Base-by-base conservation (phyloP, 2,797 vertebrate species). In the Aratinga solstitialis region DNA sequence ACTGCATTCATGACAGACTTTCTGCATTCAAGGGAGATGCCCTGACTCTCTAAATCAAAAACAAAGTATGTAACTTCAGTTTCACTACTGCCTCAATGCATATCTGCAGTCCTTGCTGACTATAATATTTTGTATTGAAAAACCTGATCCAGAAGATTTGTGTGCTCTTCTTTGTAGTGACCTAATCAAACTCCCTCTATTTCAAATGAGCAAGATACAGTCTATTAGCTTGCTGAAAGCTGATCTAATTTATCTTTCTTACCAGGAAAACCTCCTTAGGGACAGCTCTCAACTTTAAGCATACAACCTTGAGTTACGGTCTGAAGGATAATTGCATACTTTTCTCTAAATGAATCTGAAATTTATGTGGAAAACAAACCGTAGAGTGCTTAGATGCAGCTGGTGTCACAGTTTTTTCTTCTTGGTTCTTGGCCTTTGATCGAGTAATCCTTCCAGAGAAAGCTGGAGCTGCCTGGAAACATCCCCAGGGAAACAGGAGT, bases 391-490 rank as follows among this genome's bases (percentile, higher is more conserved):
- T 97, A 2, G 92, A 9, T 61, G 68, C 84, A 43, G 65, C 17
- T 27, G 93, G 83, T 30, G 78, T 71, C 59, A 47, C 38, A 66
- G 8, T 36, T 72, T 96, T 97, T 45, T 95, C 97, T 79, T 94
- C 65, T 58, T 97, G 97, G 4, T 89, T 95, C 94, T 95, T 98
- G 61, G 96, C 76, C 84, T 97, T 97, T 29, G 98, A 98, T 51
- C 98, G 97, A 72, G 98, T 98, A 68, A 98, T 94, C 63, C 97
- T 97, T 34, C 81, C 90, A 15, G 95, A 90, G 81, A 32, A 84
- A 91, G 89, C 77, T 85, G 96, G 80, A 95, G 89, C 20, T 85
- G 65, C 77, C 98, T 98, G 93, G 56, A 84, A 95, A 87, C 21
- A 93, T 19, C 29, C 87, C 87, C 84, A 85, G 66, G 85, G 67